Evolutionary conservation across 2,888 invertebrate genomes (phyloP).

Genomic region (Lasioglossum villosulum): DNA sequence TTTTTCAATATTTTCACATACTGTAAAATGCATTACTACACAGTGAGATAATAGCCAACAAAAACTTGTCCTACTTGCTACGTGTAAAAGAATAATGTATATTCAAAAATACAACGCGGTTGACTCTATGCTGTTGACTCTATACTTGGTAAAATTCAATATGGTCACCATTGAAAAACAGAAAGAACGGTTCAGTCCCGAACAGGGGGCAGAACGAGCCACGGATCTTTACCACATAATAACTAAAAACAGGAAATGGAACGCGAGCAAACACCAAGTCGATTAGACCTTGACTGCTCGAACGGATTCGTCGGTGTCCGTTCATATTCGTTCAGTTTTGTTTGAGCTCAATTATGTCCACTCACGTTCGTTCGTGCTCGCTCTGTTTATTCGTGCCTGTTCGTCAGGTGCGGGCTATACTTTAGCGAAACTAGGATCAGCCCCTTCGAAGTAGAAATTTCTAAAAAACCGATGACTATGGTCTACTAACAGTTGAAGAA

Average conservation of each 20-base stretch:
- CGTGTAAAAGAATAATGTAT: too few species aligned
- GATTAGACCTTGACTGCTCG: constrained; percentile 2
- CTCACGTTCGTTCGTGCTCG: constrained; percentile 22
- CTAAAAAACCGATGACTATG: background rate
- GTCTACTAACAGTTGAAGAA: background rate
- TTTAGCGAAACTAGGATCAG: background rate
- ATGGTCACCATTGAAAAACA: background rate
- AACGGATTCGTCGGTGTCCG: background rate
- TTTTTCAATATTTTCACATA: too few species aligned
- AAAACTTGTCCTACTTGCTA: too few species aligned
- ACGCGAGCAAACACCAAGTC: background rate
- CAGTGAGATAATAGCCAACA: too few species aligned
- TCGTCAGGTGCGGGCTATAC: background rate
- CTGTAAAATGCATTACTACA: too few species aligned
- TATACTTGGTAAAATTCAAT: too few species aligned
- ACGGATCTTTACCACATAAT: background rate
- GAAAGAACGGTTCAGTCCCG: background rate
- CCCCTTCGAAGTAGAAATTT: background rate
- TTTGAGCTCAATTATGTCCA: constrained; percentile 6
- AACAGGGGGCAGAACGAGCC: background rate
- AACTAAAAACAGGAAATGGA: background rate
- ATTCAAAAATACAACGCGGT: too few species aligned
- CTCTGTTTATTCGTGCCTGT: background rate
- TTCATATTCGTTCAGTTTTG: background rate
- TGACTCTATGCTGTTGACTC: too few species aligned